phyloP scores from a whole-genome alignment of 2,888 invertebrate species.

The Tenthredo distinguenda region DNA sequence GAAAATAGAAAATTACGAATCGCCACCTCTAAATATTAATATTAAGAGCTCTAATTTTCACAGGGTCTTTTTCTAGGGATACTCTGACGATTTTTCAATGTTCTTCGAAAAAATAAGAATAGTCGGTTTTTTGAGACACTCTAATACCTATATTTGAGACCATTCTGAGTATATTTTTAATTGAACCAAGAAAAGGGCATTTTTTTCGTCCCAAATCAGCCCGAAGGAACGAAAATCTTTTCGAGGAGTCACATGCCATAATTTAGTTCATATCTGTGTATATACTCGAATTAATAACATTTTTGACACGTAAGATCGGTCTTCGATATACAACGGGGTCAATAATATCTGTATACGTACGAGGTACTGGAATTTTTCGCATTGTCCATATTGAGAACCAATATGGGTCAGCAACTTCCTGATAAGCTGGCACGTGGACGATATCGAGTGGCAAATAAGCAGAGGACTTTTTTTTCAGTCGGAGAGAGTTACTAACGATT shows the following conservation, averaged over 20 bases:
- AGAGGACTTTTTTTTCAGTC: conserved; percentile 17
- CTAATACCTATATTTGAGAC: no score
- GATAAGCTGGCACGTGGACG: conserved; percentile 17
- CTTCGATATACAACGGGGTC: background rate
- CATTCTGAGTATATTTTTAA: no score
- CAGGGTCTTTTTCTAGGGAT: no score
- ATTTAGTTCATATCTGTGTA: background rate
- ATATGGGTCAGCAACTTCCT: conserved; percentile 46
- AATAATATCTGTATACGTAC: background rate
- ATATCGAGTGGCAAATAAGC: background rate
- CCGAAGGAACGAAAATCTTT: background rate
- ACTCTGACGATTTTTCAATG: no score
- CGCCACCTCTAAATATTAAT: no score
- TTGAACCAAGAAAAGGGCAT: no score
- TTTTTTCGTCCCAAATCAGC: background rate
- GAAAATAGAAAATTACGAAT: no score
- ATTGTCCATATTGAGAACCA: background rate
- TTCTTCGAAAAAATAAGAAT: no score
- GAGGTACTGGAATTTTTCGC: background rate
- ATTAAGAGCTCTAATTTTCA: no score
- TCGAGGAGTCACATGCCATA: background rate
- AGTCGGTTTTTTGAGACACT: no score
- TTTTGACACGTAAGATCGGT: background rate
- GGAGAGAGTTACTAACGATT: conserved; percentile 37
- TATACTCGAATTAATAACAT: background rate